A percentile compares a stretch with the other conserved stretches of the same genome.
Evolutionary conservation across 2,113 vertebrate species (phyloP).

Genomic region (Tetraodon nigroviridis): DNA sequence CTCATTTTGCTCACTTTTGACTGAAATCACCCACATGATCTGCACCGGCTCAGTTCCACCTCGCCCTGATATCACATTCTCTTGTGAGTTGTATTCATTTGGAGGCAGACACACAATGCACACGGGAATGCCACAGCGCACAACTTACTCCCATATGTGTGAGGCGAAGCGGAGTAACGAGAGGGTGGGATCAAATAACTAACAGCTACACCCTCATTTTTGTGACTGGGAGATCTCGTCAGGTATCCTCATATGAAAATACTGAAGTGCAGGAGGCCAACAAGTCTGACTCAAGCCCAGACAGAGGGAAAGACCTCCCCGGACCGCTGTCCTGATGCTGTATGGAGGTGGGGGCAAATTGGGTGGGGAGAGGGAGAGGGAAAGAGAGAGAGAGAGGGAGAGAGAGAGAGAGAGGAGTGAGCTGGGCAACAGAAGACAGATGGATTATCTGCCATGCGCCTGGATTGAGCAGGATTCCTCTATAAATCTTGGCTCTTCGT

Average conservation of each 20-base stretch:
- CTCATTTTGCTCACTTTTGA: constrained; percentile 5
- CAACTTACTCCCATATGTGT: constrained; percentile 64
- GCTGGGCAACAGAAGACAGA: constrained; percentile 45
- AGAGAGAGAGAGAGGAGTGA: constrained; percentile 29
- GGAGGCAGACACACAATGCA: constrained; percentile 23
- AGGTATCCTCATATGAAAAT: constrained; percentile 13
- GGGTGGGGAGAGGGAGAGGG: constrained; percentile 4
- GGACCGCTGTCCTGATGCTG: constrained; percentile 47
- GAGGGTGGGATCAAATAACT: constrained; percentile 64
- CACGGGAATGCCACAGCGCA: constrained; percentile 19
- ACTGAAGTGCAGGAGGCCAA: constrained; percentile 9
- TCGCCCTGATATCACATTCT: constrained; percentile 41
- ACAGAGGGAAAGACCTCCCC: constrained; percentile 31
- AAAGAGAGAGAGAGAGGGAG: constrained; percentile 14
- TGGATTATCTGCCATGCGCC: constrained; percentile 54
- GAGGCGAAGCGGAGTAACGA: constrained; percentile 54
- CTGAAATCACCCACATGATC: constrained; percentile 17
- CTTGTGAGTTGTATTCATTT: constrained; percentile 40
- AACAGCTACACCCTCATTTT: constrained; percentile 43
- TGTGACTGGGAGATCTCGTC: constrained; percentile 48
- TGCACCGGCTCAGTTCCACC: constrained; percentile 3
- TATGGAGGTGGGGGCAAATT: constrained; percentile 58
- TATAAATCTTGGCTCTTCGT: constrained; percentile 33
- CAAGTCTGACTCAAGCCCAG: constrained; percentile 26
- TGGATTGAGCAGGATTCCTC: constrained; percentile 41